Evolutionary conservation across 2,888 invertebrate genomes (phyloP), one percentile per base, ranked within the genome.

Genomic region (Oeneis ivallda): DNA sequence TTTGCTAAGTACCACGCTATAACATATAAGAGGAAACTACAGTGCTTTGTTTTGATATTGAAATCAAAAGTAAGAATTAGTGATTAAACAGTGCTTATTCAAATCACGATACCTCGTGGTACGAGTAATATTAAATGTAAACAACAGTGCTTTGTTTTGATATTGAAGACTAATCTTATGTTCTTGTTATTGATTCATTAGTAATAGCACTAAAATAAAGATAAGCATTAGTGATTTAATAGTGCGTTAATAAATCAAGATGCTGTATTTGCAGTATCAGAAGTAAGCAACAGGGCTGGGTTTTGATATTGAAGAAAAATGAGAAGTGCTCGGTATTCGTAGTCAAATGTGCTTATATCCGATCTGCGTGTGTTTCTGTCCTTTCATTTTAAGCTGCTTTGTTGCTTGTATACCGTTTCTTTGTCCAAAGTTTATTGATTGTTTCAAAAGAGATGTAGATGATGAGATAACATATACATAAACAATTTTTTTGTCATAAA

Each of bases 401-500:
- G 66, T 82, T 1, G 70, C 72, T 1, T 76, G 76, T 43, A 71
- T 79, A 1, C 81, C 82, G 1, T 0, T 78, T 0, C 3, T 81
- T 19, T 82, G 83, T 53, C 80, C 80, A 0, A 72, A 71, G 34
- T 66, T 79, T 1, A 66, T 13, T 26, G 13, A 58, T 15, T 72
- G 69, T 17, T 79, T 78, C 66, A 26, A 63, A 11, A 34, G 52
- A 1, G 69, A 68, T 32, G 63, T 65, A n/a, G 54, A 60, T 19
- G 17, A 65, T 39, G 15, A 19, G 10, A 45, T 17, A 17, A 47
- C 15, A 17, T 2, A 17, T 17, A 9, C 9, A 3, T 6, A 47
- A 15, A 47, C 3, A 9, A 47, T 47, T 17, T 17, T 47, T 17
- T 47, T 47, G 10, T 47, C 9, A 47, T 9, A 17, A 47, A 47